These are phyloP conservation scores for Aspiorhynchus laticeps DNA, from an alignment of 2,113 vertebrate species.

Conservation along the genomic window DNA sequence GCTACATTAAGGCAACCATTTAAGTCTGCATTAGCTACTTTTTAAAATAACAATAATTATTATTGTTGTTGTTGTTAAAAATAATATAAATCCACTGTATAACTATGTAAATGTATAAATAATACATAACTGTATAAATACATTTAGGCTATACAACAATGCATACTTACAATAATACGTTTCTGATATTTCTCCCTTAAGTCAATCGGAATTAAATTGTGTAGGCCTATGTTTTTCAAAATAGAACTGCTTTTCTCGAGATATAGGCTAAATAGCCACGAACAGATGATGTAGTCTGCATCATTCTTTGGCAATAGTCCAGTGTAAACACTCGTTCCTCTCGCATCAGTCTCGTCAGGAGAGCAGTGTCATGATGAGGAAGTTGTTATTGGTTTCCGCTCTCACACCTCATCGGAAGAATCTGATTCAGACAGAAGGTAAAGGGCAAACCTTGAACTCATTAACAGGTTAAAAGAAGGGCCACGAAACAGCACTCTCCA, in stretches of 20 bases:
- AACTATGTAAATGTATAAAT: no score
- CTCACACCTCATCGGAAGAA: conserved; percentile 63
- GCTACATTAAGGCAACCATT: neutral
- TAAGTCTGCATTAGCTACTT: neutral
- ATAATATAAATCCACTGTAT: neutral
- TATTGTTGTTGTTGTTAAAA: no score
- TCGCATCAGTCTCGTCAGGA: neutral
- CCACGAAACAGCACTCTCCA: conserved; percentile 33
- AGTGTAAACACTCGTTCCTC: neutral
- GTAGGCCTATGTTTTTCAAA: neutral
- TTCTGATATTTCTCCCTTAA: neutral
- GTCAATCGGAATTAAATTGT: neutral
- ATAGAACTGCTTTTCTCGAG: neutral
- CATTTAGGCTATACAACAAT: no score
- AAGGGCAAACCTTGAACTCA: conserved; percentile 66
- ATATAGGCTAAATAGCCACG: neutral
- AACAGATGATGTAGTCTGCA: neutral
- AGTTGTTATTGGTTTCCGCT: conserved; percentile 63
- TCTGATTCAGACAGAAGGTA: conserved; percentile 59
- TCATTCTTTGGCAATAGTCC: neutral
- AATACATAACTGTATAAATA: neutral
- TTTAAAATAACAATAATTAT: neutral
- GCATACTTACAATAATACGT: neutral
- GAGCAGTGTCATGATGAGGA: conserved; percentile 47
- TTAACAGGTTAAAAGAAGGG: conserved; percentile 56